Conservation (phyloP, 2,797 vertebrate species). For the Sebastes baramenuke region DNA sequence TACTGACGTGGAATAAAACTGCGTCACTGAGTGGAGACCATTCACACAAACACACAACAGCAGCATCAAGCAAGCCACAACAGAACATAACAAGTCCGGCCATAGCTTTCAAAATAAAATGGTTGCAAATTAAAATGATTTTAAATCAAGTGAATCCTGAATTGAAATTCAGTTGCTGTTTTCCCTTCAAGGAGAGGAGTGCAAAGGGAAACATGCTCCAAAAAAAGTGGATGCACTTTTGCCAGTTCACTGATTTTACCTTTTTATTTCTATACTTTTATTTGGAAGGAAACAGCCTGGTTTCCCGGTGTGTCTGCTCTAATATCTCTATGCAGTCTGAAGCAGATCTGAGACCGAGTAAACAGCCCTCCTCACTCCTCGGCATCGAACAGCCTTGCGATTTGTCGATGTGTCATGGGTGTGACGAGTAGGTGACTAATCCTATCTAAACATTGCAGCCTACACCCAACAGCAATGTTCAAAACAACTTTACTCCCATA, state of each 20-base stretch:
- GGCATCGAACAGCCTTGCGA: constrained; percentile 43
- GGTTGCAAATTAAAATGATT: background rate
- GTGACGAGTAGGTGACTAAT: constrained; percentile 74
- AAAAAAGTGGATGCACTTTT: background rate
- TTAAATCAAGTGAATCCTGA: background rate
- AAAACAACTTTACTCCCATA: constrained; percentile 40
- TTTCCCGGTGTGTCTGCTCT: background rate
- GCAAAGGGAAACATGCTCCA: background rate
- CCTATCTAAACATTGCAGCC: constrained; percentile 72
- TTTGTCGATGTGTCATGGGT: constrained; percentile 67
- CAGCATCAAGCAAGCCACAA: constrained; percentile 22
- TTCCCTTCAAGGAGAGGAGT: background rate
- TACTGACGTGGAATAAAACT: constrained; percentile 63
- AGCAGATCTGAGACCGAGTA: constrained; percentile 9
- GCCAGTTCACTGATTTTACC: background rate
- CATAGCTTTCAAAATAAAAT: constrained; percentile 31
- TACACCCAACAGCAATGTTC: constrained; percentile 59
- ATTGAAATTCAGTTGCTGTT: background rate
- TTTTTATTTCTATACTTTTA: constrained; percentile 17
- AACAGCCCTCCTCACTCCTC: constrained; percentile 18
- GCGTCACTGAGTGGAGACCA: constrained; percentile 59
- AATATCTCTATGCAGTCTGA: background rate
- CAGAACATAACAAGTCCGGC: background rate
- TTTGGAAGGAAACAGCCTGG: background rate
- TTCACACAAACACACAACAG: constrained; percentile 43